Base-by-base conservation (phyloP, 2,113 vertebrate species). In the Corythaeola cristata region DNA sequence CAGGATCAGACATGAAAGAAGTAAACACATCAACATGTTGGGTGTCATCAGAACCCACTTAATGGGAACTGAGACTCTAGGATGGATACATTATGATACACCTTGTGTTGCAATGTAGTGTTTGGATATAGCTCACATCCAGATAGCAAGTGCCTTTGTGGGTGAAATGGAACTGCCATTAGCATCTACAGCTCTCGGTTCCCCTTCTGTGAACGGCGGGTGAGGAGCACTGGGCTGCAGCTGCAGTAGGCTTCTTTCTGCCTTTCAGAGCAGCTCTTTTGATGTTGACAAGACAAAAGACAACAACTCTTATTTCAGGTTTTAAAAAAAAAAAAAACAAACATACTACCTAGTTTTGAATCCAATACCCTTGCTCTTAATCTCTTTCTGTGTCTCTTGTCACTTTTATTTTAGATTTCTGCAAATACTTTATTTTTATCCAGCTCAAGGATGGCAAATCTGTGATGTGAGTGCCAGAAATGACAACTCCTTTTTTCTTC, bases 341-440 rank as follows among this genome's bases (percentile, higher is more conserved):
- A 4, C 9, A 8, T 67, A 53, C 8, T n/a, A 39, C 90, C 64
- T 88, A 80, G 74, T 88, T 92, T 82, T 93, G 69, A 87, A 78
- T 86, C 37, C 39, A 64, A 0, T 84, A 32, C 12, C 12, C 37
- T 83, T 63, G 52, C 55, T 92, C 81, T 96, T 90, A 66, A 94
- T 85, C 68, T 84, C 50, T 47, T 53, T 39, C 49, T 52, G 0
- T 58, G 69, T 59, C 71, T 95, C 63, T 59, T 85, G 68, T 94
- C 92, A 78, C 66, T 95, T 91, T 58, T 88, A 63, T 90, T 97
- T 89, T 87, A 41, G 64, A 45, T 85, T 94, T 86, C 74, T 5
- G 4, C 74, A 93, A 86, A 82, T 67, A 58, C 26, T 95, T 92
- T 75, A 39, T 56, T 96, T 95, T 95, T 85, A 93, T 88, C 59